phyloP scores from a whole-genome alignment of 2,113 vertebrate genomes.

The Fregata magnificens region DNA sequence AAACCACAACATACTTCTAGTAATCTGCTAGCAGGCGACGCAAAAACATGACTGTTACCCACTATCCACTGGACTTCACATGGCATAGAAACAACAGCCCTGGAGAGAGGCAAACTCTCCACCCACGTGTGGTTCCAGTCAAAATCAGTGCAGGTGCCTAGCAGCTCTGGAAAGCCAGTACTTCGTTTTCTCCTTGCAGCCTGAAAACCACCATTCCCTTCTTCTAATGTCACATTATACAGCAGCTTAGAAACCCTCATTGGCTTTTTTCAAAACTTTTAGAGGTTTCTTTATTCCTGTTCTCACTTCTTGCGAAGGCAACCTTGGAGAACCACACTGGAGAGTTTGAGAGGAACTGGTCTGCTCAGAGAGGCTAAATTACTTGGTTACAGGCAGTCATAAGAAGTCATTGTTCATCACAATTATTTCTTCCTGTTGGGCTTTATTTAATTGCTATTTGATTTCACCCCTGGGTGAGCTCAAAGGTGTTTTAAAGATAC shows the following conservation, averaged over 20 bases:
- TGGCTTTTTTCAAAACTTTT: not conserved
- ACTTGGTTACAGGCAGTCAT: not conserved
- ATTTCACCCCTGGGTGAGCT: not conserved
- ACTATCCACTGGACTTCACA: not conserved
- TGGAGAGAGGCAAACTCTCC: not conserved
- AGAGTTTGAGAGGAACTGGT: not conserved
- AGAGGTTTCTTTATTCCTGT: not conserved
- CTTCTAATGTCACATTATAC: not conserved
- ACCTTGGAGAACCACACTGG: not conserved
- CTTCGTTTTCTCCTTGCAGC: not conserved
- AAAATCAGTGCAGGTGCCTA: not conserved
- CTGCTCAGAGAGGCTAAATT: not conserved
- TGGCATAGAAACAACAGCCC: not conserved
- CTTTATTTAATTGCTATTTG: not conserved
- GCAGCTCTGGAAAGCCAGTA: not conserved
- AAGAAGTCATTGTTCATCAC: not conserved
- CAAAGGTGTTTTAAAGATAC: not conserved
- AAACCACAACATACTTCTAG: not conserved
- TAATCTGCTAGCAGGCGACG: not conserved
- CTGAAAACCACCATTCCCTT: not conserved
- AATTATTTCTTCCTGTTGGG: not conserved
- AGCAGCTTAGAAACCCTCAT: not conserved
- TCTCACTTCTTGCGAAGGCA: not conserved
- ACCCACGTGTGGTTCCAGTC: fast-evolving
- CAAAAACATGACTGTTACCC: not conserved